Percentiles rank a stretch among this genome's conserved stretches.
Conservation (phyloP, 2,888 invertebrate genomes). For the Acrocyrtus sp. region DNA sequence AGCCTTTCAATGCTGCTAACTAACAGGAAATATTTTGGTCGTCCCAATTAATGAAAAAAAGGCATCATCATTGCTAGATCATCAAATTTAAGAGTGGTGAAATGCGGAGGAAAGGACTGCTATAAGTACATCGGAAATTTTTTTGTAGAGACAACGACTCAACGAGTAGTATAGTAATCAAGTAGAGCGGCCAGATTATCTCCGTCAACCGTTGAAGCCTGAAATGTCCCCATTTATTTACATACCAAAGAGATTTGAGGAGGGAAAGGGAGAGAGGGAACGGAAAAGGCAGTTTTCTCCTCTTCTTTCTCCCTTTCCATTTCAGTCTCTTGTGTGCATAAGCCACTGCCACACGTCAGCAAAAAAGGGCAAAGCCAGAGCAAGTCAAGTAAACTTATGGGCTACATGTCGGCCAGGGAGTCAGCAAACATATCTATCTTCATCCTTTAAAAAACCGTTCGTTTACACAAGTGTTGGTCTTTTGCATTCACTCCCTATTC, state of each 20-base stretch:
- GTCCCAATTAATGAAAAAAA: too few species aligned
- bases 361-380: conserved; percentile 41
- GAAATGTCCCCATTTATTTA: conserved; percentile 55
- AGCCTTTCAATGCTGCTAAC: too few species aligned
- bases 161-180: conserved; percentile 49
- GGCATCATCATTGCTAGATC: too few species aligned
- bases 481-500: too few species aligned
- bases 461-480: too few species aligned
- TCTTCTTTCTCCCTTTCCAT: background rate
- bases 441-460: conserved; percentile 43
- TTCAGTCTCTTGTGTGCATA: conserved; percentile 23
- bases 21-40: too few species aligned
- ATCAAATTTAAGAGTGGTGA: too few species aligned
- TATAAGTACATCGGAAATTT: too few species aligned
- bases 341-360: conserved; percentile 30
- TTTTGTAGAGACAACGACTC: conserved; percentile 12
- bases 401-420: conserved; percentile 47
- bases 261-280: conserved; percentile 25
- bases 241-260: conserved; percentile 43
- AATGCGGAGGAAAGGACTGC: too few species aligned
- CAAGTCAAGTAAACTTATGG: conserved; percentile 48
- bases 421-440: conserved; percentile 54
- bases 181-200: conserved; percentile 52
- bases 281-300: conserved; percentile 20
- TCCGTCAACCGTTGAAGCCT: conserved; percentile 52